Base-by-base conservation (phyloP, 2,797 vertebrate species). In the Pseudomugil gertrudae region DNA sequence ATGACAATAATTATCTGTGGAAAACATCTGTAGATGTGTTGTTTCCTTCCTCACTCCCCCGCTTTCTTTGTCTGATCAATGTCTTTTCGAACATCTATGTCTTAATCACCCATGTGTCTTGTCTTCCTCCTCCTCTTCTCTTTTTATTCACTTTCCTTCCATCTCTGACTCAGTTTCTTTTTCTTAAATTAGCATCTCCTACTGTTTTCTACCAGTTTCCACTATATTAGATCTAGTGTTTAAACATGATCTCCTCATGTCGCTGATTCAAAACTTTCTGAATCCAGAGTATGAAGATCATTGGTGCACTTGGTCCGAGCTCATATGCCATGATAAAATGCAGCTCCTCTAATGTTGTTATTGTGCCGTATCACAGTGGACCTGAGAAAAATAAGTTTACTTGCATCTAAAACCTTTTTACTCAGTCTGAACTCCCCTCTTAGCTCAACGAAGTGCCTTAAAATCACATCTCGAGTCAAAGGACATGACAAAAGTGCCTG, bases 1-100 rank as follows among this genome's bases (percentile, higher is more conserved):
- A 92, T 88, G 83, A 89, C 83, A 83, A 84, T 87, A 86, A 89
- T 91, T 85, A 89, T 80, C 80, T 36, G 55, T 72, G 69, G 69
- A 81, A 91, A 90, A 88, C 84, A 89, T 79, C 80, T 84, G 86
- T 66, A 78, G 74, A 79, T 57, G 66, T 57, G 58, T 67, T 77
- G 35, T 59, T 55, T 63, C 43, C 47, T 33, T 40, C 62, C 53
- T 57, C 50, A 24, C 40, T 65, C 67, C 36, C 21, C 23, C 27
- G 55, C 56, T 27, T 58, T 61, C 74, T 69, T 70, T 82, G 72
- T 81, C 77, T 69, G 65, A 79, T 84, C 69, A 69, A 29, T 82
- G 59, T 79, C 38, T 73, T 77, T 68, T 63, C 35, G 29, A 47
- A 74, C n/a, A 0, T 67, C 30, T 59, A 55, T 66, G 21, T 40